Base-by-base conservation (phyloP, 2,888 invertebrate species). In the Chrysopilus asiliformis region DNA sequence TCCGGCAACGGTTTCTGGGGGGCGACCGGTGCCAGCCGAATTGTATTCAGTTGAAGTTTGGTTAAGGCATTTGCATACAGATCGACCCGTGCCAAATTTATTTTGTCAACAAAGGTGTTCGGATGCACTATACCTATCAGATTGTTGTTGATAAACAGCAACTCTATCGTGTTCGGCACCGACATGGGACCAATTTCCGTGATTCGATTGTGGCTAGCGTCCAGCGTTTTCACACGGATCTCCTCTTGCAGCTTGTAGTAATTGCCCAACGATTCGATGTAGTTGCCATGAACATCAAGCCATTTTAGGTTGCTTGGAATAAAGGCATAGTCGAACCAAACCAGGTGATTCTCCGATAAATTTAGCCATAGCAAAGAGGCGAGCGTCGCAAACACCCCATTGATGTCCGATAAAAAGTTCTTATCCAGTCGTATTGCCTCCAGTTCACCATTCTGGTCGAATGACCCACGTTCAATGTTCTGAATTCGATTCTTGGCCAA, bases 281-380 rank as follows among this genome's bases (percentile, higher is more conserved):
- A 85, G 60, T 91, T 91, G 36, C 85, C 80, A 60, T 89, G 89
- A 53, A 90, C 77, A 57, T 90, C 90, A 57, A 91, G 67, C 85
- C 86, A 87, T 64, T 85, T 84, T 38, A 91, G 68, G 61, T 84
- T 86, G 45, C 79, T 79, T 22, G 90, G 90, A 50, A 91, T 79
- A 59, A 90, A 85, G 35, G 89, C 87, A 58, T 86, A 90, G 63
- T 90, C 90, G 61, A 91, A 90, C 85, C 86, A 86, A 47, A 84
- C 82, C 53, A 91, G 68, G 66, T 85, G 85, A 68, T 91, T 90
- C 66, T 86, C 85, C 19, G 87, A 87, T 35, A 91, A 69, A 64
- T 90, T 90, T 43, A 91, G 67, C 80, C 89, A 82, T 53, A 87
- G 67, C 43, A 91, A 69, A 46, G 80, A 82, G 5, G 82, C 76